phyloP scores from a whole-genome alignment of 2,888 invertebrate species.

The Pegoplata infirma region DNA sequence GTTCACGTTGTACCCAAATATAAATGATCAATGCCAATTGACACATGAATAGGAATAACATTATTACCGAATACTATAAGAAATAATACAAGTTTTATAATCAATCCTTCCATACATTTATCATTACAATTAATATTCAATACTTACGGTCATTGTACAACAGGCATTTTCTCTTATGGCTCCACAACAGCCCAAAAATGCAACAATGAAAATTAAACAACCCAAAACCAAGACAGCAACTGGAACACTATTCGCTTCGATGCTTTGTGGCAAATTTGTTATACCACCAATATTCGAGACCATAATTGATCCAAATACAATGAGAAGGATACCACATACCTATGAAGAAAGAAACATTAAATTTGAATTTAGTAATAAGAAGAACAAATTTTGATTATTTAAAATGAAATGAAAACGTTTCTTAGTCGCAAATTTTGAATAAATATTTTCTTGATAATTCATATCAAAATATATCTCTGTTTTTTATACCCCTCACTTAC shows the following conservation, averaged over 20 bases:
- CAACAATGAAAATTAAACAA: slow-evolving; percentile 86
- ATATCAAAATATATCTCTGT: no score
- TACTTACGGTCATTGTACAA: slow-evolving; percentile 87
- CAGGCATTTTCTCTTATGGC: slow-evolving; percentile 92
- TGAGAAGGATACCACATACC: slow-evolving; percentile 85
- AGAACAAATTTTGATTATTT: no score
- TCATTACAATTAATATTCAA: no score
- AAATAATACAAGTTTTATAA: no score
- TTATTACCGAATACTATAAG: slow-evolving; percentile 85
- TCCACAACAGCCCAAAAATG: slow-evolving; percentile 94
- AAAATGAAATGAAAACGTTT: no score
- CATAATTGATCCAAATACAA: slow-evolving; percentile 84
- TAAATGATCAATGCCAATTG: slow-evolving; percentile 85
- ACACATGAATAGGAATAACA: slow-evolving; percentile 84
- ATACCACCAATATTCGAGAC: slow-evolving; percentile 81
- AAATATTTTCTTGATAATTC: no score
- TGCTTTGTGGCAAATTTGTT: slow-evolving; percentile 77
- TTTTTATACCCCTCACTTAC: no score
- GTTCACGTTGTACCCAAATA: slow-evolving; percentile 83
- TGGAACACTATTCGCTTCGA: slow-evolving; percentile 81
- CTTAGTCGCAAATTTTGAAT: no score
- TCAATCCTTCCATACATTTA: no score
- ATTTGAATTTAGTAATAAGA: no score
- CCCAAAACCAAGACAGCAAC: slow-evolving; percentile 85
- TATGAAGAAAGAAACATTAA: slow-evolving; percentile 78